phyloP scores from a whole-genome alignment of 2,113 vertebrate genomes.

The Phasianus colchicus region DNA sequence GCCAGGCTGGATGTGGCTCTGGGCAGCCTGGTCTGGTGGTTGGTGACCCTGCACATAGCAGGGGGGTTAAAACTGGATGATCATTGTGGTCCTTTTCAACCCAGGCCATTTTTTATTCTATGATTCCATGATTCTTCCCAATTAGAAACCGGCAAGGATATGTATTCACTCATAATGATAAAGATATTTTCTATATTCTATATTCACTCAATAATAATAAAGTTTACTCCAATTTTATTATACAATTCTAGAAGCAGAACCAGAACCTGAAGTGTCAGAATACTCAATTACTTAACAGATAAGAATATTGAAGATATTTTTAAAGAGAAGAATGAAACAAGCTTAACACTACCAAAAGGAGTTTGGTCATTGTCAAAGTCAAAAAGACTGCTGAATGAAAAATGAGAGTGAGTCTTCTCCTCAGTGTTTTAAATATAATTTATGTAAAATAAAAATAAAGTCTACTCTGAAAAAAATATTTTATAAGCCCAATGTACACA shows the following conservation, averaged over 20 bases:
- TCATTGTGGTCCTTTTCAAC: no score
- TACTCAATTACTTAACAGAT: not conserved
- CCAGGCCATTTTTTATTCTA: no score
- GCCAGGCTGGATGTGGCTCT: no score
- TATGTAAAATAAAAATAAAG: not conserved
- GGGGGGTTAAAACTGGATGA: no score
- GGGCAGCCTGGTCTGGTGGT: no score
- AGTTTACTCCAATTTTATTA: not conserved
- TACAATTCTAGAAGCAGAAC: not conserved
- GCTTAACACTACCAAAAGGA: not conserved
- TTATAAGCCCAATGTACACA: not conserved
- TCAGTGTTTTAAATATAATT: not conserved
- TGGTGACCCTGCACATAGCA: no score
- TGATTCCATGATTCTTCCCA: not conserved
- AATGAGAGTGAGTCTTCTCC: not conserved
- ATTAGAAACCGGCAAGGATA: accelerated
- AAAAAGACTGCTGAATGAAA: not conserved
- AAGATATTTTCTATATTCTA: not conserved
- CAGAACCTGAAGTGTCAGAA: not conserved
- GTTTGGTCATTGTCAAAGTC: not conserved
- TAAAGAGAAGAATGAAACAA: not conserved
- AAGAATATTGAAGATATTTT: not conserved
- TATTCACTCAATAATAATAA: not conserved
- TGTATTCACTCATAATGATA: not conserved
- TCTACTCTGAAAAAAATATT: not conserved